Percentiles rank a stretch among this genome's conserved stretches.
Evolutionary conservation across 2,888 invertebrate species (phyloP).

Genomic region (Meteorus cinctellus): DNA sequence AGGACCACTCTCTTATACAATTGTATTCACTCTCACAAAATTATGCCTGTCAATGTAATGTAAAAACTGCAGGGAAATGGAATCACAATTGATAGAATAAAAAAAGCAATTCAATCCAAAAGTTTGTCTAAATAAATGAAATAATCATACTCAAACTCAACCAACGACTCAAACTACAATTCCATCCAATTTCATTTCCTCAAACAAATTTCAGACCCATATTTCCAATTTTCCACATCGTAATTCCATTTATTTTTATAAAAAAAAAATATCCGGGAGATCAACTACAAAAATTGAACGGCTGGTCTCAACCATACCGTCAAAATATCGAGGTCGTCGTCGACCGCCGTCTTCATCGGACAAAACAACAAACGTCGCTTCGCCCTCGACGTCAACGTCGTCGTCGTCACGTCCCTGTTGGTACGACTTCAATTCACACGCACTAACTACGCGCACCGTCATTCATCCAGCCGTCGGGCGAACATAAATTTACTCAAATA

Average conservation of each 20-base stretch:
- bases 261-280: background rate
- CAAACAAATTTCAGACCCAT: no score
- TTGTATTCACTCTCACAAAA: background rate
- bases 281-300: constrained; percentile 1
- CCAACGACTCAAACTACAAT: no score
- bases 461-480: constrained; percentile 52
- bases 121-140: no score
- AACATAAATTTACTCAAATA: constrained; percentile 49
- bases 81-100: no score
- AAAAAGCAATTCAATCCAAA: no score
- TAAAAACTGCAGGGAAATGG: no score
- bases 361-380: constrained; percentile 52
- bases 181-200: no score
- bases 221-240: no score
- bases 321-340: constrained; percentile 38
- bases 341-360: constrained; percentile 55
- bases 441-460: constrained; percentile 57
- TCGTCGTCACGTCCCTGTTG: constrained; percentile 45
- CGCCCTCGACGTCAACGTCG: constrained; percentile 51
- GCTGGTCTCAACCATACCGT: constrained; percentile 6
- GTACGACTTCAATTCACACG: constrained; percentile 46
- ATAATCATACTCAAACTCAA: no score
- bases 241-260: no score
- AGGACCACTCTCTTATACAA: background rate
- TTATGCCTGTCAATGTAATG: background rate